Conservation (phyloP, 2,888 invertebrate species). For the Aphodius sticticus region DNA sequence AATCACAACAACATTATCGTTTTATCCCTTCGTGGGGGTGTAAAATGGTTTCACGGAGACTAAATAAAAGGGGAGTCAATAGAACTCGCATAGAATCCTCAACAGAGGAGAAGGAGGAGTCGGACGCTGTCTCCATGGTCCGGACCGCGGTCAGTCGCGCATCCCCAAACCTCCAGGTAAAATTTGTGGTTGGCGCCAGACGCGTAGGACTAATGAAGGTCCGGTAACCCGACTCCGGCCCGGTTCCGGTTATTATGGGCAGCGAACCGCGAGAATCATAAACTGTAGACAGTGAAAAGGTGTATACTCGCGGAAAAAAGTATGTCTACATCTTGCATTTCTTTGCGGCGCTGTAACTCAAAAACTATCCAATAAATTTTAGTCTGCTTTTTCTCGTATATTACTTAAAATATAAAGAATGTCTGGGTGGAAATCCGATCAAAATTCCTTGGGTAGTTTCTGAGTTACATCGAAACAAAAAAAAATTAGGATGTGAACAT, state of each 20-base stretch:
- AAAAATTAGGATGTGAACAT: no score
- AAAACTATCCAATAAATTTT: no score
- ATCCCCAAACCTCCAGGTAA: slow-evolving; percentile 32
- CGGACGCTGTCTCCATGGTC: background rate
- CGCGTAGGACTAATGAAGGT: slow-evolving; percentile 52
- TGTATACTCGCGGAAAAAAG: slow-evolving; percentile 27
- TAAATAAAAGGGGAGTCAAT: background rate
- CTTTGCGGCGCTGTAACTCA: no score
- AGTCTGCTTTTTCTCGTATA: no score
- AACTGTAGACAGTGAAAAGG: slow-evolving; percentile 53
- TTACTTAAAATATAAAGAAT: no score
- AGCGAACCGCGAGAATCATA: slow-evolving; percentile 52
- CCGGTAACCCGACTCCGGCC: slow-evolving; percentile 49
- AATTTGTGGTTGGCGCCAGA: slow-evolving; percentile 50
- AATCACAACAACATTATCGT: background rate
- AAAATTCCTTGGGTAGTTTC: no score
- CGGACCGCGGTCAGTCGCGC: background rate
- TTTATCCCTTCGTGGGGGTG: background rate
- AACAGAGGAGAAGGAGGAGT: background rate
- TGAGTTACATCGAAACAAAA: no score
- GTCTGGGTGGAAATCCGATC: no score
- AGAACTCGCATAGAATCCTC: background rate
- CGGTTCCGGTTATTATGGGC: slow-evolving; percentile 55
- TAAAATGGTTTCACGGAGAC: background rate
- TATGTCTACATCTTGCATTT: no score